Evolutionary conservation across 2,888 invertebrate genomes (phyloP), one percentile per base, ranked within the genome.

Genomic region (Leucophenga maculata): DNA sequence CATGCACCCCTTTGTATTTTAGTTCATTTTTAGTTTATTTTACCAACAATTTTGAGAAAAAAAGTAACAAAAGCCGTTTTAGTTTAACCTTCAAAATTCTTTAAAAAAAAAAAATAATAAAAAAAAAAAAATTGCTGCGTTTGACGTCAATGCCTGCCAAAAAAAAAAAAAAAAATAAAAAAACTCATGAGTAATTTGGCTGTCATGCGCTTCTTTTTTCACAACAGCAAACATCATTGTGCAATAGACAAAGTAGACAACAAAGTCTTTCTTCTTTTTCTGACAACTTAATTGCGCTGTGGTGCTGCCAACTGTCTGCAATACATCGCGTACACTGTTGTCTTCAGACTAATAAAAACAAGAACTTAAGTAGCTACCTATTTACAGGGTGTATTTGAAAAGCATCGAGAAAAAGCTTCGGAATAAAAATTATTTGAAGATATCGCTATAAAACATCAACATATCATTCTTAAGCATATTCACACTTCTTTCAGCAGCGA

Each of bases 281-380:
- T 46, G 39, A 62, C 16, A 67, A 67, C 64, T 67, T 59, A 67
- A 67, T 67, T 67, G 55, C 39, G 48, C 48, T 22, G 48, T 46
- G 22, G 55, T 9, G 48, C 48, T 44, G 44, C 60, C 18, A 62
- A 62, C 18, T 62, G 26, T n/a, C 8, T 59, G n/a, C 31, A 32
- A 31, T n/a, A 59, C 14, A 26, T 26, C 26, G 4, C 26, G 26
- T 4, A 26, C 26, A 26, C 3, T 26, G n/a, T 3, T 14, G 55
- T 6, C n/a, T n/a, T n/a, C n/a, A 3, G 9, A 26, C 20, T 20
- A 44, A 39, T 26, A 62, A 20, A 26, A 26, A 26, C 2, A 26
- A 26, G n/a, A n/a, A n/a, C n/a, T n/a, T n/a, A n/a, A n/a, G n/a
- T n/a, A n/a, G n/a, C n/a, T n/a, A n/a, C n/a, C n/a, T n/a, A n/a